Conservation (phyloP, 2,797 vertebrate species). For the Pipistrellus pipistrellus region DNA sequence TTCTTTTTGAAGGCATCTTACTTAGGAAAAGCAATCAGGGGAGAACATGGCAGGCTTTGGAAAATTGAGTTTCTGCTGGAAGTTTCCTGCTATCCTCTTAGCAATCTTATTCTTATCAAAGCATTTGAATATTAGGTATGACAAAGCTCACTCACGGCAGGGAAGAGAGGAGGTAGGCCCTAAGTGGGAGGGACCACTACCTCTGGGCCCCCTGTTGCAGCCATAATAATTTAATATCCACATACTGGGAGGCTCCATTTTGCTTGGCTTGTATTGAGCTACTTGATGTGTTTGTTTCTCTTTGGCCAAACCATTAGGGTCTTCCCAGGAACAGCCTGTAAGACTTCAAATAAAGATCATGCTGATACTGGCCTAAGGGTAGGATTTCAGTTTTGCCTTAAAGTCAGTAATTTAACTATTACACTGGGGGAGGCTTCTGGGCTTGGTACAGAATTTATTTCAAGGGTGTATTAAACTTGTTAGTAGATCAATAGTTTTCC, state of each 20-base stretch:
- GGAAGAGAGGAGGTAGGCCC: conserved; percentile 77
- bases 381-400: conserved; percentile 82
- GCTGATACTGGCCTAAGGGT: conserved; percentile 88
- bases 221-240: conserved; percentile 88
- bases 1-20: conserved; percentile 85
- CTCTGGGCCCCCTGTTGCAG: conserved; percentile 81
- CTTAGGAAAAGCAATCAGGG: conserved; percentile 77
- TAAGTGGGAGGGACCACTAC: conserved; percentile 82
- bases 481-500: conserved; percentile 76
- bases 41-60: conserved; percentile 85
- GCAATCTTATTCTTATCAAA: conserved; percentile 89
- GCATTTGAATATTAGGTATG: conserved; percentile 84
- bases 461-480: conserved; percentile 82
- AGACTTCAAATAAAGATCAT: conserved; percentile 87
- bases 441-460: conserved; percentile 82
- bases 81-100: conserved; percentile 87
- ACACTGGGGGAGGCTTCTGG: conserved; percentile 69
- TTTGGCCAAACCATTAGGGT: conserved; percentile 84
- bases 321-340: conserved; percentile 81
- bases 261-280: conserved; percentile 60
- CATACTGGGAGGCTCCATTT: conserved; percentile 82
- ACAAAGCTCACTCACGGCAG: conserved; percentile 80
- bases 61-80: conserved; percentile 84
- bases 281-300: conserved; percentile 72
- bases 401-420: conserved; percentile 85